Base-by-base conservation (phyloP, 2,888 invertebrate genomes). In the Blastobasis adustella region DNA sequence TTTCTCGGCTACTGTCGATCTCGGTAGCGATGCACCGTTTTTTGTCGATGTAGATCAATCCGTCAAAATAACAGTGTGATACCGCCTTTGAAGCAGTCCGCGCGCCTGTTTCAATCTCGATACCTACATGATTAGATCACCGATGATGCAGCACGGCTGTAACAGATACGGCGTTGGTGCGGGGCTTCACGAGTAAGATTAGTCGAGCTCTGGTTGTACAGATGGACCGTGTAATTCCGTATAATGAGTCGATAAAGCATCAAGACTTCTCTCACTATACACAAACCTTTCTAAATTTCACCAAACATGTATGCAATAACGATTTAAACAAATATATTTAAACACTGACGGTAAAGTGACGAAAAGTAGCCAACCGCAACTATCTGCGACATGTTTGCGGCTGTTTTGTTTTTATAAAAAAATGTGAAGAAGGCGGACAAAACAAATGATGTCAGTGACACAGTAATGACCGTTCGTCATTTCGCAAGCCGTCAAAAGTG, bases 11-110 rank as follows among this genome's bases (percentile, higher is more conserved):
- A 87, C 88, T 85, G 87, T 86, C 85, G 84, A 86, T 84, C 82
- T 83, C 82, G 79, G 87, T 87, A 86, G 86, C 86, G 81, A 73
- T 79, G 83, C 81, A 79, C 78, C 77, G 79, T 81, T 87, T 88
- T 87, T 86, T 84, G 77, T 75, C 77, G 77, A 59, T 65, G 69
- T 78, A 84, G 88, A 88, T 88, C 88, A 86, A 88, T 88, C 88
- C 87, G 88, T 88, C 88, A 88, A 87, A 87, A 87, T 87, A 88
- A 87, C 87, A 86, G 88, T 88, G 81, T 86, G 88, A 85, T 87
- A 87, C 87, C 85, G 86, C 87, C 87, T 88, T 88, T 88, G 88
- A 88, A 81, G 84, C 75, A 78, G 74, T 82, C 83, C 83, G 71
- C 76, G 74, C 83, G 77, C 79, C 84, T 84, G 87, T 84, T 86